Percentiles rank a stretch among this genome's conserved stretches.
phyloP scores from a whole-genome alignment of 2,113 vertebrate species.

The Lamprotornis superbus region DNA sequence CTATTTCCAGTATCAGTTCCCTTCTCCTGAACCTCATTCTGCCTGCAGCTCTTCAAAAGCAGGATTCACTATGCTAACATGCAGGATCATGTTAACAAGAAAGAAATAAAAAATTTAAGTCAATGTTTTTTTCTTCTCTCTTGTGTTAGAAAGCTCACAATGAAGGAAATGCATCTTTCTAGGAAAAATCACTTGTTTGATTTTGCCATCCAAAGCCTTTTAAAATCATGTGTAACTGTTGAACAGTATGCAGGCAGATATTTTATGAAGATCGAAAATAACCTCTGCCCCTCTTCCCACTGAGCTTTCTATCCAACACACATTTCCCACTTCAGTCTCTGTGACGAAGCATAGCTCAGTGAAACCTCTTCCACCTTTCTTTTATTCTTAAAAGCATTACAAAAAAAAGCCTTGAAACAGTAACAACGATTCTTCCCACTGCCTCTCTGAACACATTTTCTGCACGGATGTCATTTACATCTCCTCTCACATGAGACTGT shows the following conservation, averaged over 20 bases:
- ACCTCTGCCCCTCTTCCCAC: conserved; percentile 3
- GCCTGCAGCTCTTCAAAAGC: background rate
- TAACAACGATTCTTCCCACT: background rate
- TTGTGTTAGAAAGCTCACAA: background rate
- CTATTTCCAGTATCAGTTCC: background rate
- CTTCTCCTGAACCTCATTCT: background rate
- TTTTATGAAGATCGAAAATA: background rate
- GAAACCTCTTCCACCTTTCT: background rate
- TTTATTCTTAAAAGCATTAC: background rate
- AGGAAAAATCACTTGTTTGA: background rate
- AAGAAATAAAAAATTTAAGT: background rate
- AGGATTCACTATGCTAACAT: background rate
- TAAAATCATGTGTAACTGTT: background rate
- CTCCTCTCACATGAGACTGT: background rate
- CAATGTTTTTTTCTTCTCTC: background rate
- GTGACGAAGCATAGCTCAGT: background rate
- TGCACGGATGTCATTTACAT: background rate
- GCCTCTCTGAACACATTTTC: background rate
- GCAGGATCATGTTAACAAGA: background rate
- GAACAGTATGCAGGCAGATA: background rate
- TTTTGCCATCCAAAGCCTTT: background rate
- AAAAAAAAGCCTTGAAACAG: background rate
- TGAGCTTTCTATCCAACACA: background rate
- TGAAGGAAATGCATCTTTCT: background rate
- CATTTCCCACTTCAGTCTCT: background rate